These are phyloP conservation scores for Acromyrmex heyeri DNA, from an alignment of 1,140 invertebrate species.

Conservation along the genomic window DNA sequence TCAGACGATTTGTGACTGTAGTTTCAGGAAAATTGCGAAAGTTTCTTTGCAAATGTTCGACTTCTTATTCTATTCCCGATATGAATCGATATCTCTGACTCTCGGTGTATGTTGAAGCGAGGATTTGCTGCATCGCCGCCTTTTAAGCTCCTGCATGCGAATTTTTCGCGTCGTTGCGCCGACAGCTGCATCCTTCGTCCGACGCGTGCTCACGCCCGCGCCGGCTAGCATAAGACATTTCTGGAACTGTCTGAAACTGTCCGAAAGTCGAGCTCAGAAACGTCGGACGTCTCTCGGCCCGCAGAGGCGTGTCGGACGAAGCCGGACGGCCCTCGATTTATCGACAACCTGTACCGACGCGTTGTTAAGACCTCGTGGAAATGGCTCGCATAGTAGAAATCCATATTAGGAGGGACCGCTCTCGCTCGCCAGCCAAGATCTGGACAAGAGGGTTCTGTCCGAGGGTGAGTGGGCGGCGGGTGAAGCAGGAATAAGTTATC, in stretches of 20 bases:
- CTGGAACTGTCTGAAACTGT: slow-evolving; percentile 57
- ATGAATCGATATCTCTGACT: slow-evolving; percentile 32
- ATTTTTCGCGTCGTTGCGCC: slow-evolving; percentile 58
- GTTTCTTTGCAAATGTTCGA: neutral
- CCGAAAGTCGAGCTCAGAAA: slow-evolving; percentile 55
- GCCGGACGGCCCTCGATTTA: slow-evolving; percentile 83
- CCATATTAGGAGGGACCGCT: slow-evolving; percentile 80
- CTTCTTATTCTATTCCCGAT: slow-evolving; percentile 18
- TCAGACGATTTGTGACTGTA: neutral
- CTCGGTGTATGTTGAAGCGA: slow-evolving; percentile 6
- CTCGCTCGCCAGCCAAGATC: slow-evolving; percentile 76
- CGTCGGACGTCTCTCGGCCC: slow-evolving; percentile 71
- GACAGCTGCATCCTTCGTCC: slow-evolving; percentile 30
- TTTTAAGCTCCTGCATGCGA: slow-evolving; percentile 38
- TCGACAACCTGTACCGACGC: slow-evolving; percentile 84
- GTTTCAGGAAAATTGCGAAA: slow-evolving; percentile 6
- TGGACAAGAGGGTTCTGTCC: slow-evolving; percentile 73
- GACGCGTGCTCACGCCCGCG: neutral
- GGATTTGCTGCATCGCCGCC: slow-evolving; percentile 49
- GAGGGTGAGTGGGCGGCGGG: slow-evolving; percentile 71
- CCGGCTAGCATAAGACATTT: slow-evolving; percentile 39
- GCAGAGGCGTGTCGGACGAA: slow-evolving; percentile 79
- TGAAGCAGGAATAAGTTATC: slow-evolving; percentile 85
- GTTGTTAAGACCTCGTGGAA: slow-evolving; percentile 78
- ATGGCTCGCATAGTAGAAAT: slow-evolving; percentile 78